A percentile compares a stretch with the other conserved stretches of the same genome.
Conservation (phyloP, 1,140 invertebrate genomes). For the Ceratitis capitata region DNA sequence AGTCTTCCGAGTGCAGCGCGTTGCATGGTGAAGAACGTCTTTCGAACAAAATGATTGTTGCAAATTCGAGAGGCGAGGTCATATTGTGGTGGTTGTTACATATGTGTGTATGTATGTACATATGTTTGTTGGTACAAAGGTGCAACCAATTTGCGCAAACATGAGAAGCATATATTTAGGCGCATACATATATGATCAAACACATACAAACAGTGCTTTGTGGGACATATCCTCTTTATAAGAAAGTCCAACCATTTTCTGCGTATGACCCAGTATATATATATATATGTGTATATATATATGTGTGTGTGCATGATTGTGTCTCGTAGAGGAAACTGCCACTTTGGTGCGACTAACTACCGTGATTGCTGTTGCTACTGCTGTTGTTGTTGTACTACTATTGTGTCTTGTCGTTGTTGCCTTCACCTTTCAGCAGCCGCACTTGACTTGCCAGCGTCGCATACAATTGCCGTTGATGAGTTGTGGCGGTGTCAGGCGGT, state of each 20-base stretch:
- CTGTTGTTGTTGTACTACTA: neutral
- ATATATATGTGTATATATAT: no score
- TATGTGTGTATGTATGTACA: no score
- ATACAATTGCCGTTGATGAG: neutral
- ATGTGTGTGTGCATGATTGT: neutral
- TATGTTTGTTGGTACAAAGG: neutral
- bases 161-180: neutral
- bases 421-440: neutral
- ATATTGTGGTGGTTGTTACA: neutral
- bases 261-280: no score
- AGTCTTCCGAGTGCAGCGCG: no score
- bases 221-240: no score
- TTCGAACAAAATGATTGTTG: neutral
- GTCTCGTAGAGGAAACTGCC: neutral
- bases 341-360: neutral
- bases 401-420: neutral
- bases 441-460: neutral
- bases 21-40: no score
- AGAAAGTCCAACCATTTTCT: neutral
- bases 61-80: neutral
- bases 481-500: constrained; percentile 13
- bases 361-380: neutral
- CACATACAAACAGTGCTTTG: neutral
- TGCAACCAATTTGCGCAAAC: constrained; percentile 20
- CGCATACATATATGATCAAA: neutral